These are phyloP conservation scores for Lithophane ornitopus DNA, from an alignment of 2,888 invertebrate genomes.

Conservation along the genomic window DNA sequence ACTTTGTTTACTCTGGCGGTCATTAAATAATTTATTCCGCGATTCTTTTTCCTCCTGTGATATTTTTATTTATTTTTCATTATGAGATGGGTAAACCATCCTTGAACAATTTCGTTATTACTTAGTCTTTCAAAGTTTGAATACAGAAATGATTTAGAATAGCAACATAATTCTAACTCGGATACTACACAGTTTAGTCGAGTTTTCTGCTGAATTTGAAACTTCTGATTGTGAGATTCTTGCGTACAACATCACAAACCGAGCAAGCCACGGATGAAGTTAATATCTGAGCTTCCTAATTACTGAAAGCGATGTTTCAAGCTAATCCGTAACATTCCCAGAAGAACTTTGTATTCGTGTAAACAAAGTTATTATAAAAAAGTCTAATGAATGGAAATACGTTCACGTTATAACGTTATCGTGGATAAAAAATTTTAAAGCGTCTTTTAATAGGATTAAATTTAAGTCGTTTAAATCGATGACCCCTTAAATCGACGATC, in stretches of 20 bases:
- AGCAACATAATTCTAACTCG: neutral
- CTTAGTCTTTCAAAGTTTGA: neutral
- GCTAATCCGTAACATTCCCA: neutral
- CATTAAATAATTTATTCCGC: slow-evolving; percentile 11
- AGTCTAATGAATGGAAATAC: neutral
- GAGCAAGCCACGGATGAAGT: neutral
- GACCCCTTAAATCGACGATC: too few species aligned
- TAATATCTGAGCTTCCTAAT: slow-evolving; percentile 6
- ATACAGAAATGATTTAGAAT: neutral
- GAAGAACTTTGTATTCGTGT: too few species aligned
- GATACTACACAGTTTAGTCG: neutral
- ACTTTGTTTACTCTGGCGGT: neutral
- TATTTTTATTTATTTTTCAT: neutral
- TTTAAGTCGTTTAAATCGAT: too few species aligned
- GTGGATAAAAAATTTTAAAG: too few species aligned
- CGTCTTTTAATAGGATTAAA: too few species aligned
- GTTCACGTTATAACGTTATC: too few species aligned
- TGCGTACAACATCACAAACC: slow-evolving; percentile 7
- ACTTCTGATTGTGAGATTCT: neutral
- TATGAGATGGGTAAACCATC: neutral
- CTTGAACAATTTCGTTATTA: neutral
- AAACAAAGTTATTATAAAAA: neutral
- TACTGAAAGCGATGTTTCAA: neutral
- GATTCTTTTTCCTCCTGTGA: neutral
- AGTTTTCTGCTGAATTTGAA: slow-evolving; percentile 8